Percentiles rank a stretch among this genome's conserved stretches.
These are phyloP conservation scores for Synanthedon andrenaeformis DNA, from an alignment of 2,888 invertebrate genomes.

Conservation along the genomic window DNA sequence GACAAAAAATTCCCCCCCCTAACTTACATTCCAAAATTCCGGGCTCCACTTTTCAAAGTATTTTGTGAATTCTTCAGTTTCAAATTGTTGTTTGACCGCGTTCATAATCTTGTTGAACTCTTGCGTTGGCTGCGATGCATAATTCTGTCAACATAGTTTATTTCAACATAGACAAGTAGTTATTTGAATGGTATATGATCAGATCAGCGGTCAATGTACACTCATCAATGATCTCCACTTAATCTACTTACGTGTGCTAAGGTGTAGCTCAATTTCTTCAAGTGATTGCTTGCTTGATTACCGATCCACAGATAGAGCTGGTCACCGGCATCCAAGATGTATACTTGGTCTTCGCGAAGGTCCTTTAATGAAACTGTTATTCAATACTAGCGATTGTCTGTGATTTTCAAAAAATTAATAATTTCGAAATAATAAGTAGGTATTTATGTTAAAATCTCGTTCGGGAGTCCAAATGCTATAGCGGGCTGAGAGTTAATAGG, in stretches of 20 bases:
- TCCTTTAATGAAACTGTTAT: conserved; percentile 40
- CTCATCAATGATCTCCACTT: too few relatives aligned
- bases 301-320: conserved; percentile 80
- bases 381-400: too few relatives aligned
- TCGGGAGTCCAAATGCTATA: too few relatives aligned
- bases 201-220: too few relatives aligned
- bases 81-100: not conserved
- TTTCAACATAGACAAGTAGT: too few relatives aligned
- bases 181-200: too few relatives aligned
- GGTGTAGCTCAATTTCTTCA: conserved; percentile 7
- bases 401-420: too few relatives aligned
- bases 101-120: not conserved
- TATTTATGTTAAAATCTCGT: too few relatives aligned
- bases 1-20: not conserved
- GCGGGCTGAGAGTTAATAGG: too few relatives aligned
- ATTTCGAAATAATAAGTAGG: too few relatives aligned
- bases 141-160: too few relatives aligned
- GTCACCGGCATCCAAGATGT: conserved; percentile 76
- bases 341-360: conserved; percentile 74
- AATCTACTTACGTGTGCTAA: conserved; percentile 6
- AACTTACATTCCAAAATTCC: not conserved
- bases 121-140: too few relatives aligned
- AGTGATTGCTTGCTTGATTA: conserved; percentile 3
- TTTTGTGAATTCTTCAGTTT: not conserved
- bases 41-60: not conserved